These are phyloP conservation scores for Moxostoma hubbsi DNA, from an alignment of 2,797 vertebrate genomes.

Conservation along the genomic window DNA sequence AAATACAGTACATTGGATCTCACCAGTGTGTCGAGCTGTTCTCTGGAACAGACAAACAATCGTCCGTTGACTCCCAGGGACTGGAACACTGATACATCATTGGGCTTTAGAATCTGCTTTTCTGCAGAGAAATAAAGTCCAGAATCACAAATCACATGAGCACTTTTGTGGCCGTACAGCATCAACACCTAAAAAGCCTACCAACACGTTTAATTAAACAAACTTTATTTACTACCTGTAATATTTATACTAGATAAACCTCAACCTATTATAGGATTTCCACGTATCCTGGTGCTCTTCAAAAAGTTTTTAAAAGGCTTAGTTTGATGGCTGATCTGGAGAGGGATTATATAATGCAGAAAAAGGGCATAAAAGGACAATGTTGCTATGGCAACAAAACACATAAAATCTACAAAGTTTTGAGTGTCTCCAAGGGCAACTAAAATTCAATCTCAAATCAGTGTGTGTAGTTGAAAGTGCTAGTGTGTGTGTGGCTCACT, in stretches of 20 bases:
- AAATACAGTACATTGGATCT: slow-evolving; percentile 55
- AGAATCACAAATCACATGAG: neutral
- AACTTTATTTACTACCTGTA: too few species aligned
- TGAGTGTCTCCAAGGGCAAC: slow-evolving; percentile 15
- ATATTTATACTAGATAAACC: neutral
- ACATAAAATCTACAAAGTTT: neutral
- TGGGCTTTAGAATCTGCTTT: slow-evolving; percentile 91
- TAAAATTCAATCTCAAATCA: neutral
- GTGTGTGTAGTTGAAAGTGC: neutral
- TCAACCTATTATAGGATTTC: neutral
- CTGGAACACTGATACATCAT: slow-evolving; percentile 94
- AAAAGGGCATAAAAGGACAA: neutral
- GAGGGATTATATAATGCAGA: neutral
- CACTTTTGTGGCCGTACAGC: too few species aligned
- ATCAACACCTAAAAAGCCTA: too few species aligned
- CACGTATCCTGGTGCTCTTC: neutral
- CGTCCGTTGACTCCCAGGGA: slow-evolving; percentile 91
- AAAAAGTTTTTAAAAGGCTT: neutral
- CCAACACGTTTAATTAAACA: too few species aligned
- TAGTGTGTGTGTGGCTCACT: slow-evolving; percentile 73
- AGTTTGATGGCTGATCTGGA: neutral
- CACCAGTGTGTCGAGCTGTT: slow-evolving; percentile 91
- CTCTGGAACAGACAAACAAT: slow-evolving; percentile 89
- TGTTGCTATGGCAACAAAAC: slow-evolving; percentile 35
- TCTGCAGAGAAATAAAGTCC: slow-evolving; percentile 76